These are phyloP conservation scores for Grallaria varia DNA, from an alignment of 2,113 vertebrate species.

Conservation along the genomic window DNA sequence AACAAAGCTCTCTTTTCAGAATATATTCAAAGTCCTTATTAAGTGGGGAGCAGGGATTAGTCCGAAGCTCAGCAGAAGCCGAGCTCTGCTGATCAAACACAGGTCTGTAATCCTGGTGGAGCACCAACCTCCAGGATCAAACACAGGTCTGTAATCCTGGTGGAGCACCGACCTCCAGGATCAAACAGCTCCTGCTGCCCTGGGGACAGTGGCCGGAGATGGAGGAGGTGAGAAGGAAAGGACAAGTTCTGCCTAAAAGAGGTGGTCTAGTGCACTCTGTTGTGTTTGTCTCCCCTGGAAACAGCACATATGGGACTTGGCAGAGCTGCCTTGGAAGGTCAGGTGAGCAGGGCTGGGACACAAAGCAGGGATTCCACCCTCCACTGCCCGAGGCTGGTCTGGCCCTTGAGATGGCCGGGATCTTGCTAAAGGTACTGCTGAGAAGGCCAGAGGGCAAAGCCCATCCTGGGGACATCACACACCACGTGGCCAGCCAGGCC, in stretches of 20 bases:
- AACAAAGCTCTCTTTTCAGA: background rate
- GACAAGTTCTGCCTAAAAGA: background rate
- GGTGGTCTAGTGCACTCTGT: background rate
- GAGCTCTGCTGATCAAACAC: background rate
- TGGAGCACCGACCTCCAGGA: background rate
- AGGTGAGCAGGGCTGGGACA: background rate
- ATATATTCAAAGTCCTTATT: background rate
- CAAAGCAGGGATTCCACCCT: too few species aligned
- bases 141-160: background rate
- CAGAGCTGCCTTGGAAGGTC: background rate
- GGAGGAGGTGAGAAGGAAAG: background rate
- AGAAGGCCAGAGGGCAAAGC: background rate
- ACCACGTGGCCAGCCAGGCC: background rate
- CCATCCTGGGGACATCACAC: background rate
- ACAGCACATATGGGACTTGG: background rate
- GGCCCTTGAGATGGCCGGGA: too few species aligned
- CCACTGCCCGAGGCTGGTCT: too few species aligned
- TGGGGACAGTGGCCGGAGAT: background rate
- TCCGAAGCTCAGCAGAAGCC: background rate
- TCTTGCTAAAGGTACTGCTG: background rate
- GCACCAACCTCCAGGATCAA: background rate
- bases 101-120: background rate
- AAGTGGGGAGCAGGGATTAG: background rate
- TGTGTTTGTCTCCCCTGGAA: background rate
- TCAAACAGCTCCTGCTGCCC: background rate